These are phyloP conservation scores for Acropternis orthonyx DNA, from an alignment of 2,797 vertebrate species.

Conservation along the genomic window DNA sequence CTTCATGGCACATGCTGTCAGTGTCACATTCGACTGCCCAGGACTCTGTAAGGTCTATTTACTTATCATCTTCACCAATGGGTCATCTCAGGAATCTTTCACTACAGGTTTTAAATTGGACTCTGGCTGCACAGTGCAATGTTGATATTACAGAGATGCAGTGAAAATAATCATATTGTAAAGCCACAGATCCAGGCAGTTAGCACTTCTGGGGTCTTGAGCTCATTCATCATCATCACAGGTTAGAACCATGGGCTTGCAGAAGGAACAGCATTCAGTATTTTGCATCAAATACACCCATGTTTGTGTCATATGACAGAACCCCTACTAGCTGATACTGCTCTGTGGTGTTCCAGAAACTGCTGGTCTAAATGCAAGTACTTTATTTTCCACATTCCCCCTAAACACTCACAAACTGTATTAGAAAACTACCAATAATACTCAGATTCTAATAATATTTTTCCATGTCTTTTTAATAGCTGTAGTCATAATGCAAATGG, in stretches of 20 bases:
- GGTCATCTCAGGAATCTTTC: neutral
- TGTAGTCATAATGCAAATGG: slow-evolving; percentile 32
- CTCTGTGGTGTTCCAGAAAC: neutral
- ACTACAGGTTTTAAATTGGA: neutral
- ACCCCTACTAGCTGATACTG: neutral
- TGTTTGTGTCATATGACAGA: neutral
- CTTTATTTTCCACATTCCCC: neutral
- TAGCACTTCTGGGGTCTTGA: neutral
- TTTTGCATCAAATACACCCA: neutral
- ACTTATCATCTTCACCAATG: neutral
- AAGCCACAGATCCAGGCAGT: neutral
- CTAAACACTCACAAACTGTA: neutral
- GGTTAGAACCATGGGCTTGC: neutral
- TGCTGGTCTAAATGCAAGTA: neutral
- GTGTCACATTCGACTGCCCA: neutral
- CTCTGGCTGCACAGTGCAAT: neutral
- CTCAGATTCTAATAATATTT: slow-evolving; percentile 29
- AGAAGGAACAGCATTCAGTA: neutral
- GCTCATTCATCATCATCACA: neutral
- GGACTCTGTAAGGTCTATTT: neutral
- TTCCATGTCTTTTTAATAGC: slow-evolving; percentile 41
- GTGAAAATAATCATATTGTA: neutral
- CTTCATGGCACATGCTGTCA: neutral
- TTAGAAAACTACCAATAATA: neutral
- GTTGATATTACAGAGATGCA: neutral